Base-by-base conservation (phyloP, 2,797 vertebrate species). In the Glossophaga mutica region DNA sequence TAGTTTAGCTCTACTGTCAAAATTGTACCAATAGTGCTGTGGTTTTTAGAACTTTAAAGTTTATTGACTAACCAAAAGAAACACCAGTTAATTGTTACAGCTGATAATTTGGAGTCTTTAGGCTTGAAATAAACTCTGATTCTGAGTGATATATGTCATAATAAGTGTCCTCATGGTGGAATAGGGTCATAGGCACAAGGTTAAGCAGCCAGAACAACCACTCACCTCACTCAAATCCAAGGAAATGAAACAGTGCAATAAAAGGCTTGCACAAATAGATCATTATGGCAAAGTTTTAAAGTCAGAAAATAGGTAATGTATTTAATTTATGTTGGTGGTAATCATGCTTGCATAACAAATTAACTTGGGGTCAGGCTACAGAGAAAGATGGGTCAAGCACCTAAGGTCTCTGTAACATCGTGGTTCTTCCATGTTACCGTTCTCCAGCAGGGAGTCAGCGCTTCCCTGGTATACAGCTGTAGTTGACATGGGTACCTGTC, bases 31-130 rank as follows among this genome's bases (percentile, higher is more conserved):
- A 92, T 37, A 2, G 34, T 87, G 4, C 1, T 94, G 2, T 34
- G 14, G 42, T n/a, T 96, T 97, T 97, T 74, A 96, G 93, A 98
- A 97, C 93, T 98, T 98, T 73, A 92, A 92, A 96, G 94, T 97
- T 98, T 97, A 97, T 94, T 96, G 91, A 98, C 95, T 96, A 97
- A 93, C 93, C 95, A 94, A 95, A 97, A 95, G 96, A 97, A 97
- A 91, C 92, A 95, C 96, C 92, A 89, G 74, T 96, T 97, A 95
- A 97, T 98, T 98, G 96, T 98, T 97, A 96, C 76, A 89, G 44
- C 95, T 97, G 96, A 97, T 97, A 98, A 91, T 26, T 19, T 95
- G 91, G 93, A 97, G 91, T 81, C 95, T 98, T 97, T 93, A 46
- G 46, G 96, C 92, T 95, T 92, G 91, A 92, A 86, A 12, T 96